Base-by-base conservation (phyloP, 1,140 invertebrate species). In the Orchesella cincta region DNA sequence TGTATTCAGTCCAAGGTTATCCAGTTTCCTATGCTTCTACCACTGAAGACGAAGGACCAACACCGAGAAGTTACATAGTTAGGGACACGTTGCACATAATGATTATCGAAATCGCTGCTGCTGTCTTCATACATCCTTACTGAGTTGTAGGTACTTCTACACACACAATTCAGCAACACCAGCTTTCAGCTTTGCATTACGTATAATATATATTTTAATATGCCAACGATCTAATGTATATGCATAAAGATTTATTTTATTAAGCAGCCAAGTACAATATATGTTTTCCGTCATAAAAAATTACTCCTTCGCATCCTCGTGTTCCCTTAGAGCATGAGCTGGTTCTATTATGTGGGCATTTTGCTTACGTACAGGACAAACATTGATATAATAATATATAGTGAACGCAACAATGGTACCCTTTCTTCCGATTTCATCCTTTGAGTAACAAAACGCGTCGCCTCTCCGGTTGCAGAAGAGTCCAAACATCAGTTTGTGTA, bases 1-100 rank as follows among this genome's bases (percentile, higher is more conserved):
- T 57, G 52, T 57, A 57, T 57, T 57, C 52, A 57, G 52, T 57
- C 52, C 52, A 57, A 57, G 52, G 52, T 26, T 57, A 57, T 57
- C 52, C 52, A 57, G 52, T 57, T 57, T 57, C 8, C 8, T 12
- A 46, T 46, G 8, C 39, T 46, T 8, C n/a, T n/a, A n/a, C n/a
- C n/a, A n/a, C n/a, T n/a, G n/a, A n/a, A n/a, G n/a, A n/a, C n/a
- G n/a, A n/a, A n/a, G n/a, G 20, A 20, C 39, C 39, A 46, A 46
- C 39, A 46, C 39, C 39, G 8, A 20, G 20, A n/a, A n/a, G n/a
- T n/a, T n/a, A 46, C 39, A 46, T 46, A 8, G 39, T 8, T 46
- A 20, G 39, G 20, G 8, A 20, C 8, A 46, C 39, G 39, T 8
- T 8, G 8, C 8, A 46, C 39, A 8, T 8, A 46, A 46, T 20